These are phyloP conservation scores for Fulica atra DNA, from an alignment of 2,113 vertebrate genomes.

Conservation along the genomic window DNA sequence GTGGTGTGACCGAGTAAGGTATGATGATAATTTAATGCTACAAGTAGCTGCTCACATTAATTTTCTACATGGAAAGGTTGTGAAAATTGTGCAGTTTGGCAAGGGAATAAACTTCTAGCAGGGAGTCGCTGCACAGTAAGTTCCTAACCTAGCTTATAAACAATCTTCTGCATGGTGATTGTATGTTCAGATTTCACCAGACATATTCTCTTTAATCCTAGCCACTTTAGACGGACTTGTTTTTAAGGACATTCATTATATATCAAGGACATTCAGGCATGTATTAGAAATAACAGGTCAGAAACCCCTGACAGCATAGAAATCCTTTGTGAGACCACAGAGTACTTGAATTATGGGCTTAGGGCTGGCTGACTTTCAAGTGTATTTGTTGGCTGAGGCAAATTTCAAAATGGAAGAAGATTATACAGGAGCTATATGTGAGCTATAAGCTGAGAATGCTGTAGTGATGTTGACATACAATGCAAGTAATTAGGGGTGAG, in stretches of 20 bases:
- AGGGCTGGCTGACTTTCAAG: not conserved
- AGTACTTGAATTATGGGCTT: not conserved
- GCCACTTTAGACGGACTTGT: not conserved
- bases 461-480: constrained; percentile 11
- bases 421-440: not conserved
- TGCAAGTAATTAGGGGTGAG: not conserved
- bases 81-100: not conserved
- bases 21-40: not conserved
- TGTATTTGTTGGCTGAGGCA: not conserved
- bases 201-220: not conserved
- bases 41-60: not conserved
- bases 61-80: not conserved
- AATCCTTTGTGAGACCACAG: not conserved
- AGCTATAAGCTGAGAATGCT: not conserved
- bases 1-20: not conserved
- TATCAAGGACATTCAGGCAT: not conserved
- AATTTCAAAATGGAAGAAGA: not conserved
- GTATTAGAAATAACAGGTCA: not conserved
- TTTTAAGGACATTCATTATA: not conserved
- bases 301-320: not conserved
- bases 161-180: not conserved
- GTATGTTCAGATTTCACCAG: not conserved
- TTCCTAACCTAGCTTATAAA: not conserved
- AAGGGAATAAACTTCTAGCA: not conserved
- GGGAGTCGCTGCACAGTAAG: not conserved